Percentiles rank a stretch among this genome's conserved stretches.
These are phyloP conservation scores for Azemiops feae DNA, from an alignment of 2,113 vertebrate genomes.

Conservation along the genomic window DNA sequence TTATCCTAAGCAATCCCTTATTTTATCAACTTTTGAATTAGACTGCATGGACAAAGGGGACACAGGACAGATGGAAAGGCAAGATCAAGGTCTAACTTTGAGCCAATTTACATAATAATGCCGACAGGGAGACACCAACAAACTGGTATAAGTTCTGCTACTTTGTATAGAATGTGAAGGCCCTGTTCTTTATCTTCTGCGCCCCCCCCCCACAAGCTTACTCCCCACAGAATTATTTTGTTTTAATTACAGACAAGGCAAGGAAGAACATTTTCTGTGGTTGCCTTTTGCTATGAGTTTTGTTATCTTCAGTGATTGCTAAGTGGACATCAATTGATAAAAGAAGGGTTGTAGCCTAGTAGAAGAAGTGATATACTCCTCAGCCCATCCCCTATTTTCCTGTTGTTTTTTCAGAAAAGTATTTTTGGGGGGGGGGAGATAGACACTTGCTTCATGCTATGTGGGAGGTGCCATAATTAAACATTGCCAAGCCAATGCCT, in stretches of 20 bases:
- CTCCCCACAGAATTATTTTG: too few species aligned
- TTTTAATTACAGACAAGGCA: not conserved
- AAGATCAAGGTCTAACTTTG: accelerated
- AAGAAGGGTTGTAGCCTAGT: not conserved
- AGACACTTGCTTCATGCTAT: not conserved
- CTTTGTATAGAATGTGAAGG: not conserved
- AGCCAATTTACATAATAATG: not conserved
- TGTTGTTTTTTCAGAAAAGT: not conserved
- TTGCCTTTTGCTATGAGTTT: not conserved
- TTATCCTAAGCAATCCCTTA: conserved; percentile 26
- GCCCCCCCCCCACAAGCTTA: not conserved
- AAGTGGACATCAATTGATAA: not conserved
- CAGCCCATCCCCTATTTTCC: not conserved
- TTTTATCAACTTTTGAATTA: conserved; percentile 52
- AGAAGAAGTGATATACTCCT: not conserved
- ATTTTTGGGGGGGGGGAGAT: not conserved
- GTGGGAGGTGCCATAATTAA: not conserved
- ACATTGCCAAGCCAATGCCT: not conserved
- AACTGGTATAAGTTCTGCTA: not conserved
- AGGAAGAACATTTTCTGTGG: too few species aligned
- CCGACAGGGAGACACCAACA: not conserved
- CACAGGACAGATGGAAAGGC: not conserved
- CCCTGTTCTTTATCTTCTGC: not conserved
- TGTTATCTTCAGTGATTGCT: not conserved
- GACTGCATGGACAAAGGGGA: not conserved